Percentiles rank a stretch among this genome's conserved stretches.
Conservation (phyloP, 2,113 vertebrate genomes). For the Hyaena hyaena region DNA sequence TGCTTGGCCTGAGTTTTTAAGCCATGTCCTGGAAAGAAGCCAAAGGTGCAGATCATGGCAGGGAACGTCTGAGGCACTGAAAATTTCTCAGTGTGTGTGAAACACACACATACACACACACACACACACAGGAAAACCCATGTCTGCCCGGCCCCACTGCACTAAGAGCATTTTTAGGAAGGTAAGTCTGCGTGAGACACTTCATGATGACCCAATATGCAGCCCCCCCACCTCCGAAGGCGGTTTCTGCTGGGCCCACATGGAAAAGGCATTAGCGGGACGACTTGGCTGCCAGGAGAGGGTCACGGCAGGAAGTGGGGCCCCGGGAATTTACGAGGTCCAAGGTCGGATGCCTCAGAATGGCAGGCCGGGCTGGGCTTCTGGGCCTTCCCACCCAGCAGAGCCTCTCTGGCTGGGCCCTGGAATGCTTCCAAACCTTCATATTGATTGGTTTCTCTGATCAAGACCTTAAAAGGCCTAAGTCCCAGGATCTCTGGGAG, state of each 20-base stretch:
- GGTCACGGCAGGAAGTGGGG: neutral
- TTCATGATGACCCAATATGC: neutral
- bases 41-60: constrained; percentile 18
- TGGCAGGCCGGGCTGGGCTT: neutral
- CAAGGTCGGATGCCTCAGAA: fast-evolving
- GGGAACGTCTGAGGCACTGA: constrained; percentile 27
- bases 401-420: constrained; percentile 29
- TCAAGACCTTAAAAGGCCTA: constrained; percentile 64
- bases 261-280: constrained; percentile 5
- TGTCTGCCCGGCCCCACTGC: neutral
- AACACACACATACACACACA: no score
- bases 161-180: neutral
- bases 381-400: constrained; percentile 43
- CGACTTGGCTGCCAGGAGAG: neutral
- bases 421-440: neutral
- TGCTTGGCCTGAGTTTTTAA: constrained; percentile 44
- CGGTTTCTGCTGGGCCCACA: neutral
- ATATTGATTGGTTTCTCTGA: constrained; percentile 77
- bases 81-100: neutral
- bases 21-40: constrained; percentile 63
- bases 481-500: constrained; percentile 58
- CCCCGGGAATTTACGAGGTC: neutral
- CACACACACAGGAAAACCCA: neutral
- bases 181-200: neutral
- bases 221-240: neutral